Base-by-base conservation (phyloP, 2,888 invertebrate genomes). In the Trichogramma dendrolimi region DNA sequence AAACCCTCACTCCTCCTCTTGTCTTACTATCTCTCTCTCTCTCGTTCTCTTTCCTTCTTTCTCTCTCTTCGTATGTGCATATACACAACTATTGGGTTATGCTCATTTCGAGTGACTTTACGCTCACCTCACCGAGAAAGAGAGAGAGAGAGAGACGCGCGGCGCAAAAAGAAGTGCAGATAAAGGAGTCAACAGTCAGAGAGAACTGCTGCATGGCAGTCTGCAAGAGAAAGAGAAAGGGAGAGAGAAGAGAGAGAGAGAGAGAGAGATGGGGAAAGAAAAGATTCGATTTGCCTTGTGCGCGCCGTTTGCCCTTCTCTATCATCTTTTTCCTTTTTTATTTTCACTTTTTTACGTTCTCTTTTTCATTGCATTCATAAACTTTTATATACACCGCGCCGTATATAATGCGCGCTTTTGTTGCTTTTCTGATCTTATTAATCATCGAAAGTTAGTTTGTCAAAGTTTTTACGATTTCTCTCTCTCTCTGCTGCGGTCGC, bases 341-440 rank as follows among this genome's bases (percentile, higher is more conserved):
- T 14, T 43, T 41, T 50, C n/a, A 41, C 42, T 49, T 40, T 50
- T 27, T 46, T 6, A n/a, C 50, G 14, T 47, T 38, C 11, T 47
- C 47, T 11, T 11, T 47, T 47, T 55, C 44, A 52, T 14, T 44
- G 8, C 38, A n/a, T 38, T 46, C 56, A 59, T 60, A 60, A 60
- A 54, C 55, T 63, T 60, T 42, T 63, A 59, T 62, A 59, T 56
- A 62, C 59, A 62, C 59, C 61, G 50, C 14, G 27, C 27, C 27
- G 27, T 27, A 27, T 27, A 27, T 27, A 27, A 27, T 27, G 27
- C 27, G 27, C 27, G 1, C 27, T 27, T 27, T 27, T 27, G 27
- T 27, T 27, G 27, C 27, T 27, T 27, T 27, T 27, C 27, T 27
- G 27, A 27, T 27, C 27, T 27, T 27, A 27, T 27, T 27, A 27